Percentiles rank a stretch among this genome's conserved stretches.
These are phyloP conservation scores for Euplagia quadripunctaria DNA, from an alignment of 2,888 invertebrate species.

Conservation along the genomic window DNA sequence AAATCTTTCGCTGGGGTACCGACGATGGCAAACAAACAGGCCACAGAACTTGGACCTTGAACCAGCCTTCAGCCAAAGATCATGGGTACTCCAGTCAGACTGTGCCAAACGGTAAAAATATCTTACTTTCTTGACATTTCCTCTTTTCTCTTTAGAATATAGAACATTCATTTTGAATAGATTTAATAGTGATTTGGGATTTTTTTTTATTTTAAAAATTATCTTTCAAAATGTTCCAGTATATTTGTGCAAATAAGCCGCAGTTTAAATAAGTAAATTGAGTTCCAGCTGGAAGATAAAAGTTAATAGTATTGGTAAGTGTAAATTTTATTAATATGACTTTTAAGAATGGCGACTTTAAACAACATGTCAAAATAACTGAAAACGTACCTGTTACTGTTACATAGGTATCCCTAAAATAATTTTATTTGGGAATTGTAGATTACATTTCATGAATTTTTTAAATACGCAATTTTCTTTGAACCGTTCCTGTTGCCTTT, in stretches of 20 bases:
- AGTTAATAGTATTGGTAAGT: not conserved
- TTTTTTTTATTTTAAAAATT: not conserved
- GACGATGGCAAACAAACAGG: too few species aligned
- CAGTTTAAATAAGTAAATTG: not conserved
- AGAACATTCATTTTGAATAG: conserved; percentile 58
- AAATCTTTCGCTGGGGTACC: too few species aligned
- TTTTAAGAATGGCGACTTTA: not conserved
- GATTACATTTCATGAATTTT: not conserved
- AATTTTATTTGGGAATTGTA: not conserved
- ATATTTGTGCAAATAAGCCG: not conserved
- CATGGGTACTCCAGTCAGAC: not conserved
- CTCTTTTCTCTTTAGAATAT: conserved; percentile 58
- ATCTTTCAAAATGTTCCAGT: not conserved
- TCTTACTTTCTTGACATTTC: conserved; percentile 16
- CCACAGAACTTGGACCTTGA: too few species aligned
- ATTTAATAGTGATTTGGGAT: not conserved
- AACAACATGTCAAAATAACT: not conserved
- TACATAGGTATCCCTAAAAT: not conserved
- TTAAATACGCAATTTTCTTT: not conserved
- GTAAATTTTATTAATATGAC: not conserved
- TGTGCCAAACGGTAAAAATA: not conserved
- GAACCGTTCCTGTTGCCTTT: not conserved
- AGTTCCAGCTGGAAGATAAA: not conserved
- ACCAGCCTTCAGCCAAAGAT: not conserved
- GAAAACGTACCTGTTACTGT: not conserved